Base-by-base conservation (phyloP, 2,888 invertebrate species). In the Harpalus rufipes region DNA sequence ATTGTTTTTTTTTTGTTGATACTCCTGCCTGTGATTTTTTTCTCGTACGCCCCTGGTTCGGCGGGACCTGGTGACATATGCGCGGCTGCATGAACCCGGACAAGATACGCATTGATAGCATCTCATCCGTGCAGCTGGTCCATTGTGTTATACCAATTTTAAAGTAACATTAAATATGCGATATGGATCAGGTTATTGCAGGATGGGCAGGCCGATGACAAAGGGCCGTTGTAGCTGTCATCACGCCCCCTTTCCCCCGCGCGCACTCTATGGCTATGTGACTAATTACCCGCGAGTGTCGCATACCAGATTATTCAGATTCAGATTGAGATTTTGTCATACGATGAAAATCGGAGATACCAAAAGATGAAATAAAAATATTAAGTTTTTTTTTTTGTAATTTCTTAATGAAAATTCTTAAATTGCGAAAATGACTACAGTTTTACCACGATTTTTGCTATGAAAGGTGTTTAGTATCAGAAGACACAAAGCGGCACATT, bases 121-220 rank as follows among this genome's bases (percentile, higher is more conserved):
- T 90, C 89, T 88, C 88, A 87, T 88, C 88, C 89, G 86, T 87
- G 89, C 90, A 90, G 90, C 90, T 90, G 90, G 89, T 87, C 87
- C 87, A 88, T 89, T 89, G 88, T 89, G 87, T 88, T 89, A 87
- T 89, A 88, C 88, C 89, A 89, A 90, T 89, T 89, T 89, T 89
- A 89, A 89, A 89, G 88, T 89, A 89, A 89, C 90, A 89, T 89
- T 89, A 90, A 89, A 89, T 89, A 88, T 87, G 87, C 87, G 89
- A 89, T 89, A 88, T 87, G 85, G 87, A 89, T 89, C 89, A 87
- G 84, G 87, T 86, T 88, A 87, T 87, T 87, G 86, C 80, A 84
- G 87, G 85, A 86, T 85, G 84, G 84, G 85, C 72, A 82, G 86
- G 85, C 85, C 85, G 83, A 84, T 84, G 84, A 84, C 84, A 78